These are phyloP conservation scores for Pangasianodon gigas DNA, from an alignment of 2,113 vertebrate genomes.

Conservation along the genomic window DNA sequence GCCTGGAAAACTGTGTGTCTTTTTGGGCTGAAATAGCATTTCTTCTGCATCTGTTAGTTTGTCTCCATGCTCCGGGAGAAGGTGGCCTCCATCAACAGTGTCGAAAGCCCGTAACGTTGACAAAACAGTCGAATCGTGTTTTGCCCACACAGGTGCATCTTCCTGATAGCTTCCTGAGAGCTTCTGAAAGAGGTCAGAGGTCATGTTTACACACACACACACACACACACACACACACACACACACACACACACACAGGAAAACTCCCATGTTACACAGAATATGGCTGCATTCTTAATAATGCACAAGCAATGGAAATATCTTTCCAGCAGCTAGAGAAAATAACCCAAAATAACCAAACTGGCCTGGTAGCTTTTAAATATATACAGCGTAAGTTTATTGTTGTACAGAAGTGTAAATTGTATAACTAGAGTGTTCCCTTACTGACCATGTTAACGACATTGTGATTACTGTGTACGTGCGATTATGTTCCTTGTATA, in stretches of 20 bases:
- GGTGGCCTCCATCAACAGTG: slow-evolving; percentile 32
- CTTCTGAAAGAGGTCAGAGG: not conserved
- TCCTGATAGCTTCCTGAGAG: slow-evolving; percentile 19
- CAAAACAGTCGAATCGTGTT: slow-evolving; percentile 32
- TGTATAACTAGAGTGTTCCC: not conserved
- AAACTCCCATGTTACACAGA: slow-evolving; percentile 26
- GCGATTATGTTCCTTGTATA: not conserved
- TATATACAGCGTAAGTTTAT: not conserved
- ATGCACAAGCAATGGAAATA: slow-evolving; percentile 23
- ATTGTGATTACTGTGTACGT: not conserved
- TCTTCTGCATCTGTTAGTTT: slow-evolving; percentile 18
- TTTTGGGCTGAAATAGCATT: slow-evolving; percentile 8
- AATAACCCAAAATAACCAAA: not conserved
- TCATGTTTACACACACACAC: slow-evolving; percentile 4
- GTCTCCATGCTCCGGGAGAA: slow-evolving; percentile 11
- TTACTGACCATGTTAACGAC: not conserved
- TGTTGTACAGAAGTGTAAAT: not conserved
- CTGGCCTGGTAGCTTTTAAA: not conserved
- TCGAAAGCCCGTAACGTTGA: slow-evolving; percentile 23
- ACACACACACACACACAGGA: not conserved
- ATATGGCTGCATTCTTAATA: slow-evolving; percentile 12
- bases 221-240: not conserved
- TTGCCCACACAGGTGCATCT: slow-evolving; percentile 29
- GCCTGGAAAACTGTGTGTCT: not conserved
- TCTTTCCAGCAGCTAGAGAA: not conserved